These are phyloP conservation scores for Drosophila kanapiae DNA, from an alignment of 1,140 invertebrate genomes.

Conservation along the genomic window DNA sequence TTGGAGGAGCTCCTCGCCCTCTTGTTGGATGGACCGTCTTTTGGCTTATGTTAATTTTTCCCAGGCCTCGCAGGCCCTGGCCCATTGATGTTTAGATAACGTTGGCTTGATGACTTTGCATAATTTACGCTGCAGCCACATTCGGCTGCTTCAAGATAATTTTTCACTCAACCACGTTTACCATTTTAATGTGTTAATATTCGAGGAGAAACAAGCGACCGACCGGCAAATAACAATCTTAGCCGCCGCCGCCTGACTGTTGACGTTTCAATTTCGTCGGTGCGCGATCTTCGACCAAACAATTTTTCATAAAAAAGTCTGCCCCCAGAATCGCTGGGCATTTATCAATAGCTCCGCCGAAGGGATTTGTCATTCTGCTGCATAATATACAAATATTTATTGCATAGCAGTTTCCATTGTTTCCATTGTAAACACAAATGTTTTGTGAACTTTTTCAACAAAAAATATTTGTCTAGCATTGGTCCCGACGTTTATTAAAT, in stretches of 20 bases:
- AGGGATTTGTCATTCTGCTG: conserved; percentile 50
- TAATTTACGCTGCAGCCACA: conserved; percentile 71
- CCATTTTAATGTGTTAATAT: conserved; percentile 79
- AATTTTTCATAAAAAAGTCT: conserved; percentile 53
- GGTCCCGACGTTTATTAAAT: too few species aligned
- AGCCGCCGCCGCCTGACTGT: conserved; percentile 33
- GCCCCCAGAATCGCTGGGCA: conserved; percentile 28
- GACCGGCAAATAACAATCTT: conserved; percentile 27
- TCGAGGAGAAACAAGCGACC: conserved; percentile 50
- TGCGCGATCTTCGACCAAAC: conserved; percentile 48
- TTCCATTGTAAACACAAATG: too few species aligned
- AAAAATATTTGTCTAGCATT: too few species aligned
- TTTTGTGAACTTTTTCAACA: too few species aligned
- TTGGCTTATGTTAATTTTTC: conserved; percentile 80
- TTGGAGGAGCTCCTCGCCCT: conserved; percentile 21
- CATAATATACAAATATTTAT: too few species aligned
- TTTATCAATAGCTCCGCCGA: conserved; percentile 39
- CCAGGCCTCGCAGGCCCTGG: conserved; percentile 54
- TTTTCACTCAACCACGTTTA: conserved; percentile 78
- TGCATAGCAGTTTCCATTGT: too few species aligned
- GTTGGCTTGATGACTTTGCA: conserved; percentile 82
- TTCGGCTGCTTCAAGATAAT: conserved; percentile 67
- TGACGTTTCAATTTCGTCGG: conserved; percentile 73
- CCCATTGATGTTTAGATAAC: conserved; percentile 80
- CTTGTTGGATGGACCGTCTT: conserved; percentile 26